These are phyloP conservation scores for Oncorhynchus gorbuscha DNA, from an alignment of 2,113 vertebrate genomes.

Conservation along the genomic window DNA sequence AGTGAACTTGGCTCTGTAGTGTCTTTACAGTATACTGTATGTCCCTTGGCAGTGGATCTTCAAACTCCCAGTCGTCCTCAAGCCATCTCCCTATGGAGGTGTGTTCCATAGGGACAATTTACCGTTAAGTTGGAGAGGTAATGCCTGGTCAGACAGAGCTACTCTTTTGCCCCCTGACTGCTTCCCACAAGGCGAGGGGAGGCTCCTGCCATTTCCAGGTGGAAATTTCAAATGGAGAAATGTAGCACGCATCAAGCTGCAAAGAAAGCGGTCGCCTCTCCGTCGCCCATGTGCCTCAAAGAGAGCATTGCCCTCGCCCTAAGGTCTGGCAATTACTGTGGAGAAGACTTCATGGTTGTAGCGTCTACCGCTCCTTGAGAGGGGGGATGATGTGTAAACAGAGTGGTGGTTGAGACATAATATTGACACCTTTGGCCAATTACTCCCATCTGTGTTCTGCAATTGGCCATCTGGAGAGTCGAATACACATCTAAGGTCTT, in stretches of 20 bases:
- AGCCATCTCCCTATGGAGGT: constrained; percentile 54
- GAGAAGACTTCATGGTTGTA: constrained; percentile 29
- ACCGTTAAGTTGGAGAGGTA: constrained; percentile 44
- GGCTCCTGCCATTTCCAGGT: constrained; percentile 55
- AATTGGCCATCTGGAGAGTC: constrained; percentile 47
- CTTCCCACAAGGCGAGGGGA: constrained; percentile 57
- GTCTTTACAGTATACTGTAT: not conserved
- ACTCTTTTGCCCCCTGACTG: not conserved
- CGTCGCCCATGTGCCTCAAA: constrained; percentile 40
- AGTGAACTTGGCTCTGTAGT: not conserved
- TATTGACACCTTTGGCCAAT: constrained; percentile 63
- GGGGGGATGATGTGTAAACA: constrained; percentile 48
- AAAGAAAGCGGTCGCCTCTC: constrained; percentile 54
- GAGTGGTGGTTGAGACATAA: constrained; percentile 48
- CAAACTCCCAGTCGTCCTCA: constrained; percentile 41
- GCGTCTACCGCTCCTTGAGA: constrained; percentile 42
- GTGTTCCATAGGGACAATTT: constrained; percentile 58
- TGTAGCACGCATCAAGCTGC: constrained; percentile 52
- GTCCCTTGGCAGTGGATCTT: constrained; percentile 28
- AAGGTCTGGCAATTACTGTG: constrained; percentile 54
- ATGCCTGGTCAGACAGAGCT: constrained; percentile 43
- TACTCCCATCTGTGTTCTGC: constrained; percentile 60
- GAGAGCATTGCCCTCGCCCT: constrained; percentile 33
- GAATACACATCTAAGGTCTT: constrained; percentile 41
- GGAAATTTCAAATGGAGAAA: constrained; percentile 55